These are phyloP conservation scores for Bombylius discolor DNA, from an alignment of 2,888 invertebrate species.

Conservation along the genomic window DNA sequence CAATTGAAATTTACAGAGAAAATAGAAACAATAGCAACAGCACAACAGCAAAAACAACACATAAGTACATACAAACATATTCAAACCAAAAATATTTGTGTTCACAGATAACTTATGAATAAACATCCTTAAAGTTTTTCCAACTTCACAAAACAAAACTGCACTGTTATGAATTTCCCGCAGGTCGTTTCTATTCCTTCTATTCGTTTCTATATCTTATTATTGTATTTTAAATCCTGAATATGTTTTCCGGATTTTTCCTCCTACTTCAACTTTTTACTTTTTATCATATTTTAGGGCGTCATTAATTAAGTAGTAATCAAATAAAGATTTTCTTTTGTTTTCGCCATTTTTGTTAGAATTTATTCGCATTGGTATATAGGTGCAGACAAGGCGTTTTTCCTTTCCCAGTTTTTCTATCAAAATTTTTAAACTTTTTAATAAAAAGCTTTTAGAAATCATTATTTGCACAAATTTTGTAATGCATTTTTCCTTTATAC, in stretches of 20 bases:
- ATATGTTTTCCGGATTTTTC: not conserved
- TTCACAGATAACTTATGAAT: not conserved
- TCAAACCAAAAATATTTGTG: not conserved
- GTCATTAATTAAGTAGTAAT: constrained; percentile 12
- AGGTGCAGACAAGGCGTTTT: too few species aligned
- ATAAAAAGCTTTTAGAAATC: too few species aligned
- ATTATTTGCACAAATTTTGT: too few species aligned
- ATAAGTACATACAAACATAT: too few species aligned
- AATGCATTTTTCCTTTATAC: too few species aligned
- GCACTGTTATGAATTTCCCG: not conserved
- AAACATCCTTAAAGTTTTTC: not conserved
- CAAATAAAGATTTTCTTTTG: constrained; percentile 8
- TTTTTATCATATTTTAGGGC: not conserved
- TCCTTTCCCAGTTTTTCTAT: too few species aligned
- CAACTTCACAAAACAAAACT: not conserved
- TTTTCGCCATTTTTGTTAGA: not conserved
- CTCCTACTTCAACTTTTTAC: not conserved
- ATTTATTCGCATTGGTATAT: too few species aligned
- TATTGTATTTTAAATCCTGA: not conserved
- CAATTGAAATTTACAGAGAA: too few species aligned
- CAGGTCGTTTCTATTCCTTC: not conserved
- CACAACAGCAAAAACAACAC: too few species aligned
- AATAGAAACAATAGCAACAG: too few species aligned
- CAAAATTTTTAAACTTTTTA: too few species aligned
- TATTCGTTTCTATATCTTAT: not conserved